Evolutionary conservation across 2,113 vertebrate genomes (phyloP).

Genomic region (Gadus chalcogrammus): DNA sequence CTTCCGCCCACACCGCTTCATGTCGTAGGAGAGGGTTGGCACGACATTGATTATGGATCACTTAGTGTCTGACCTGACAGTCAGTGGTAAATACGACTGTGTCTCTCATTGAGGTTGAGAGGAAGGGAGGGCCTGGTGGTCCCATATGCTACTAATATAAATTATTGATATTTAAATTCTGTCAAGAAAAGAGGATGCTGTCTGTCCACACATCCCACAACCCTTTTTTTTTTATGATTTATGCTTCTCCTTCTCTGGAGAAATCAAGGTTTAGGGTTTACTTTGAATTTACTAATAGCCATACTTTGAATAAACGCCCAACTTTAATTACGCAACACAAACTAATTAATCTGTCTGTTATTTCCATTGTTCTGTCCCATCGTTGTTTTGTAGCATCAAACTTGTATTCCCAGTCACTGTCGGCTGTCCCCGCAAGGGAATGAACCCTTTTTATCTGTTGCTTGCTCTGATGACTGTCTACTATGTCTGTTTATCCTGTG

Average conservation of each 20-base stretch:
- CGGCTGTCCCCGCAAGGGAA: conserved; percentile 35
- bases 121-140: conserved; percentile 7
- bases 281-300: background rate
- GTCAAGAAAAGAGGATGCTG: no score
- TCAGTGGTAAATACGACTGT: conserved; percentile 15
- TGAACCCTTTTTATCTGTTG: conserved; percentile 39
- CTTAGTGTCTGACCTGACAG: conserved; percentile 8
- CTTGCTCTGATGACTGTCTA: conserved; percentile 22
- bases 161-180: background rate
- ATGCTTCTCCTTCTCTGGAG: no score
- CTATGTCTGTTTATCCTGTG: conserved; percentile 18
- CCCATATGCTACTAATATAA: conserved; percentile 5
- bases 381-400: conserved; percentile 24
- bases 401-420: conserved; percentile 20
- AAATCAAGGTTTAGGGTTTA: no score
- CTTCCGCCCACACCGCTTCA: background rate
- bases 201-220: no score
- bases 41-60: conserved; percentile 39
- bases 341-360: background rate
- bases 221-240: no score
- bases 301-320: no score
- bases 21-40: conserved; percentile 16
- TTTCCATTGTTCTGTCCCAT: conserved; percentile 5
- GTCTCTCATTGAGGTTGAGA: conserved; percentile 14
- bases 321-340: no score